Evolutionary conservation across 2,888 invertebrate species (phyloP), one percentile per base, ranked within the genome.

Genomic region (Drosophila cognata): DNA sequence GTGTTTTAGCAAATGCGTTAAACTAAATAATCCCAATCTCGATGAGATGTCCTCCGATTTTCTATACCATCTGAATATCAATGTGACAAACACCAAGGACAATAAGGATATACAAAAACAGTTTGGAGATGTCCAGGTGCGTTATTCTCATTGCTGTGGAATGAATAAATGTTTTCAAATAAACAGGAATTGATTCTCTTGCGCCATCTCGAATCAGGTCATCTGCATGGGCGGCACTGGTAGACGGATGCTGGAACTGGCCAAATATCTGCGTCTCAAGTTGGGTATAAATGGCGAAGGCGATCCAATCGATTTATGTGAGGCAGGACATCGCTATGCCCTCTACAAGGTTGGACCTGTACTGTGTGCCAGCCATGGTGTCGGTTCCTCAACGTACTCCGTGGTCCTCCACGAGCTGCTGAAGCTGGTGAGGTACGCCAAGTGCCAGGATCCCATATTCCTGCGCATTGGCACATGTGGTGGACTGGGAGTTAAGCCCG

Each of bases 341-440:
- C 96, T 98, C 95, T 99, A 96, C 94, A 99, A 98, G 96, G 97
- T 98, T 70, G 93, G 93, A 0, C 91, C 91, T 0, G 91, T 93
- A 0, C 57, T 93, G 10, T 92, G 92, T 58, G 91, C 89, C 16
- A 93, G 93, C 41, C 99, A 99, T 91, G 99, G 99, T 33, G 99
- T 99, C 96, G 99, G 99, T 3, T 96, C 98, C 71, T 98, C 99
- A 0, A 99, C 99, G 0, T 95, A 99, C 76, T 97, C 98, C n/a
- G 98, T 99, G 75, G 94, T 99, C 60, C 95, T 99, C n/a, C 98
- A 99, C 92, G 99, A 99, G 94, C 94, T 98, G 62, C 97, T 99
- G 88, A 99, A 99, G 94, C 94, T 99, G 83, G 96, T 99, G 95
- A 95, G 96, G 91, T 97, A 98, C 91, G 98, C 99, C n/a, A 96